phyloP scores from a whole-genome alignment of 2,113 vertebrate species.

The Ivindomyrus marchei region DNA sequence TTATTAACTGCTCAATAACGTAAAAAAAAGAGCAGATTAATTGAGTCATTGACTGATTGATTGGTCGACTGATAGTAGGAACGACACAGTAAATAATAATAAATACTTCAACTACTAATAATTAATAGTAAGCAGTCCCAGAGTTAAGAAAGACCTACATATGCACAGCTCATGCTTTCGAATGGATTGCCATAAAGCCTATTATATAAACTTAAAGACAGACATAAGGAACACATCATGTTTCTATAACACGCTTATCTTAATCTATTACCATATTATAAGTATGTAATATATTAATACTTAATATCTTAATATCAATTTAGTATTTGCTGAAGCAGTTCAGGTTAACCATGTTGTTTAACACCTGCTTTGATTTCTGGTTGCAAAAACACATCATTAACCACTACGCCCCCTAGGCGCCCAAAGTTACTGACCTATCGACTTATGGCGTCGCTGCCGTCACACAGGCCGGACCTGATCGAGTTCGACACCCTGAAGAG shows the following conservation, averaged over 20 bases:
- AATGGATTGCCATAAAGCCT: neutral
- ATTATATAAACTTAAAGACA: neutral
- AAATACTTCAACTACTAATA: neutral
- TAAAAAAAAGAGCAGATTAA: neutral
- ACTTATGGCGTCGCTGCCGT: neutral
- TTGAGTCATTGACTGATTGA: neutral
- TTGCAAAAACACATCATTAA: too few species aligned
- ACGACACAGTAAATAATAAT: neutral
- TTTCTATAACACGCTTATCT: neutral
- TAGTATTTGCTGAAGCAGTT: neutral
- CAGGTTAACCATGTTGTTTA: neutral
- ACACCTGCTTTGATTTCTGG: neutral
- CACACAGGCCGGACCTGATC: conserved; percentile 73
- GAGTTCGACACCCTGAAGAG: conserved; percentile 83
- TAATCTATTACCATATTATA: neutral
- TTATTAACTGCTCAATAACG: neutral
- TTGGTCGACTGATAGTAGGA: neutral
- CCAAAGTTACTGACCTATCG: neutral
- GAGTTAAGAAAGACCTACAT: neutral
- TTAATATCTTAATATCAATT: neutral
- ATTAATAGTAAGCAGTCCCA: neutral
- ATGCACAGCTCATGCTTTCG: neutral
- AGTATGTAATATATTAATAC: neutral
- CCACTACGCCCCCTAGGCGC: neutral
- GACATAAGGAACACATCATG: neutral